Base-by-base conservation (phyloP, 2,888 invertebrate genomes). In the Noctua fimbriata region DNA sequence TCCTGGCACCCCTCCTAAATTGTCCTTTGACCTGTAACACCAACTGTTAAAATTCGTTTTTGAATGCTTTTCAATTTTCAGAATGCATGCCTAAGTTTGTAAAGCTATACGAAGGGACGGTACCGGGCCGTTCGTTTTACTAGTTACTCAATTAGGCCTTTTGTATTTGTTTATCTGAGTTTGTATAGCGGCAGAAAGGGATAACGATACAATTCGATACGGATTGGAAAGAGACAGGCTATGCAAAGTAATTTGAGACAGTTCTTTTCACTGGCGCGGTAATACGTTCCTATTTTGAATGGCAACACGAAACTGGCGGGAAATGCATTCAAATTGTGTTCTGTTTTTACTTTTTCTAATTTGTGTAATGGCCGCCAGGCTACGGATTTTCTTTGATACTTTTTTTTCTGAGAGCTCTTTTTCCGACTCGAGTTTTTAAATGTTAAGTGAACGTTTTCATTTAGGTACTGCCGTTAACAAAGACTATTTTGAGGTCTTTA, bases 121-220 rank as follows among this genome's bases (percentile, higher is more conserved):
- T 92, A 94, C 94, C 93, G 94, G 95, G 94, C 94, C 95, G 96
- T 95, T 95, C 96, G 95, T 95, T 97, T 96, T 96, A 96, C 97
- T 97, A 96, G 96, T 97, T 97, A 97, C 97, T 97, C 97, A 97
- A 97, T 97, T 97, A 97, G 97, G 96, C 96, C 96, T 96, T 97
- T 97, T 97, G 97, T 97, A 95, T 97, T 96, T 97, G 96, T 97
- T 97, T 97, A 97, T 97, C 95, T 95, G 95, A 96, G 96, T 97
- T 97, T 96, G 95, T 96, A 95, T 95, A 96, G 95, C 93, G 91
- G 88, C 82, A 87, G 93, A 96, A 86, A 89, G 92, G 82, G 94
- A 95, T 75, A 83, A 81, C 87, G 70, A 89, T 92, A 94, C 69
- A 69, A 66, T 66, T 74, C 72, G 10, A 18, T 44, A 65, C 55